A percentile compares a stretch with the other conserved stretches of the same genome.
Evolutionary conservation across 2,113 vertebrate genomes (phyloP).

Genomic region (Danio rerio): DNA sequence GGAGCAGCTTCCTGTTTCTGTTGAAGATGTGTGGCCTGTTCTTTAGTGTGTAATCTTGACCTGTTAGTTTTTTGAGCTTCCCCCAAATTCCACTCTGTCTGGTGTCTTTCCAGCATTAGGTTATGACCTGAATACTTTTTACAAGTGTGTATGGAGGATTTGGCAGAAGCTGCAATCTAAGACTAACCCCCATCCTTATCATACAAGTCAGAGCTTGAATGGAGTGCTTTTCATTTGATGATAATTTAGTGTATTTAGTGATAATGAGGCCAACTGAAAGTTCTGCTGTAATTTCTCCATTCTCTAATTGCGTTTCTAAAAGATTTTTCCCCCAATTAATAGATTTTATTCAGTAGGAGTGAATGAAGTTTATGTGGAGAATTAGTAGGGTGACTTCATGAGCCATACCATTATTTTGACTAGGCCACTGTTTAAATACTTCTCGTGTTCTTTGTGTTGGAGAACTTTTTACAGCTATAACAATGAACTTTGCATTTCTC

Average conservation of each 20-base stretch:
- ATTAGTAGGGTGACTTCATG: too few relatives aligned
- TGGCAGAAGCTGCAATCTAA: background rate
- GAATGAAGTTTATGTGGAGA: too few relatives aligned
- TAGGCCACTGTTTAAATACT: too few relatives aligned
- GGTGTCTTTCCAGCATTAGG: background rate
- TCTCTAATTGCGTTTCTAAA: too few relatives aligned
- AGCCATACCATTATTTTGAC: too few relatives aligned
- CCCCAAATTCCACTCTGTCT: background rate
- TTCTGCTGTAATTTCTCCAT: background rate
- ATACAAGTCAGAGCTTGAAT: background rate
- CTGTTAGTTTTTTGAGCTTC: background rate
- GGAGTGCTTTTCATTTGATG: background rate
- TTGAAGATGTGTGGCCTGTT: background rate
- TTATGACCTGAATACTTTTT: background rate
- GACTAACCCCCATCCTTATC: background rate
- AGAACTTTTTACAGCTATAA: too few relatives aligned
- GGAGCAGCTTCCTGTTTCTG: background rate
- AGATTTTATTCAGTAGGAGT: too few relatives aligned
- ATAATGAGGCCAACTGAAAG: background rate
- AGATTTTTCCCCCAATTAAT: too few relatives aligned
- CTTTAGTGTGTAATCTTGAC: background rate
- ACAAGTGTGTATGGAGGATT: background rate
- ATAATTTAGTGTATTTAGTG: background rate
- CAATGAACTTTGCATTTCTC: too few relatives aligned
- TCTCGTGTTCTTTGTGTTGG: too few relatives aligned